Percentiles rank a stretch among this genome's conserved stretches.
Conservation (phyloP, 1,140 invertebrate genomes). For the Leptinotarsa defecta region DNA sequence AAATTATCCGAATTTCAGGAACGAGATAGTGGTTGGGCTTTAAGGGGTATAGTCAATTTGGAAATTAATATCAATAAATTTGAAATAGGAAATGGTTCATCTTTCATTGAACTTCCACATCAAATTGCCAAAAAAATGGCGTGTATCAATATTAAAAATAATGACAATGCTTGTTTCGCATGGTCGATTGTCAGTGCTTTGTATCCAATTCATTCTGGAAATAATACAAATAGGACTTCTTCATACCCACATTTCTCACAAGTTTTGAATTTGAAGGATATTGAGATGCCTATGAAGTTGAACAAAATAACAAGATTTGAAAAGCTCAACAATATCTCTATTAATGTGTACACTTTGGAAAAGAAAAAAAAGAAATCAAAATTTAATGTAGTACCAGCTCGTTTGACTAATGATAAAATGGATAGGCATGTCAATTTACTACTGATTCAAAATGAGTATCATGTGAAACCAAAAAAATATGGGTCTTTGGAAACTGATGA, state of each 20-base stretch:
- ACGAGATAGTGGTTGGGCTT: conserved; percentile 31
- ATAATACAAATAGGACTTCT: conserved; percentile 38
- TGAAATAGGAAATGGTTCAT: conserved; percentile 46
- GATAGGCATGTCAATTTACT: conserved; percentile 48
- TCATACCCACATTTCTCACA: conserved; percentile 49
- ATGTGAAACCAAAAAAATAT: conserved; percentile 1
- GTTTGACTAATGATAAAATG: conserved; percentile 47
- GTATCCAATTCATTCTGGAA: conserved; percentile 39
- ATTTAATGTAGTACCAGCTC: conserved; percentile 45
- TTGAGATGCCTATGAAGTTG: conserved; percentile 55
- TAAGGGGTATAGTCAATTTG: conserved; percentile 26
- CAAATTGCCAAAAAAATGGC: conserved; percentile 47
- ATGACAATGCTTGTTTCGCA: conserved; percentile 51
- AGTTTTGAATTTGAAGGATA: conserved; percentile 51
- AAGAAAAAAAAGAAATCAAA: conserved; percentile 29
- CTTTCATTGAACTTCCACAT: conserved; percentile 49
- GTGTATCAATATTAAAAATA: conserved; percentile 54
- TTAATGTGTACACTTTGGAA: conserved; percentile 47
- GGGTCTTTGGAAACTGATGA: neutral
- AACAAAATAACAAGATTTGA: conserved; percentile 53
- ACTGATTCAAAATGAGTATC: conserved; percentile 37
- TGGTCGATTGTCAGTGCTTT: conserved; percentile 51
- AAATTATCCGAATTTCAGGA: conserved; percentile 34
- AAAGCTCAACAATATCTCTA: conserved; percentile 51
- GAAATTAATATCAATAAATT: conserved; percentile 39